Conservation (phyloP, 2,888 invertebrate species). For the Callimorpha dominula region DNA sequence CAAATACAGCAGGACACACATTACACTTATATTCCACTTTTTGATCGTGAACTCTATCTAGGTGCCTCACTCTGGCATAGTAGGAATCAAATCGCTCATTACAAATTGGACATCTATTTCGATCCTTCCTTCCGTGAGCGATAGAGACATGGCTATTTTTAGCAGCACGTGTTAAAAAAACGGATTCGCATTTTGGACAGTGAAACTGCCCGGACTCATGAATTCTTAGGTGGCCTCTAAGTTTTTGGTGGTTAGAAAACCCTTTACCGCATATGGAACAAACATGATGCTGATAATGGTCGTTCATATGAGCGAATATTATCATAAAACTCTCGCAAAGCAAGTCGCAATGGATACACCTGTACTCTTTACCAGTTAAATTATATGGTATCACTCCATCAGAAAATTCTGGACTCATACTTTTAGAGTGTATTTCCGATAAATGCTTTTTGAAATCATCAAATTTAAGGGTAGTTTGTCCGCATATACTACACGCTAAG, state of each 20-base stretch:
- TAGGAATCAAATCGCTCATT: constrained; percentile 64
- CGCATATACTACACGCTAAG: constrained; percentile 64
- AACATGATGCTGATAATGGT: constrained; percentile 77
- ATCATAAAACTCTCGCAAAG: constrained; percentile 63
- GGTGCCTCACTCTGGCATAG: constrained; percentile 64
- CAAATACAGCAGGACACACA: constrained; percentile 64
- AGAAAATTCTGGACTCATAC: constrained; percentile 50
- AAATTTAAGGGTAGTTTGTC: constrained; percentile 44
- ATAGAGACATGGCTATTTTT: constrained; percentile 60
- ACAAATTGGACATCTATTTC: constrained; percentile 71
- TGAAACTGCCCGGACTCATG: constrained; percentile 73
- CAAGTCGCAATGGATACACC: constrained; percentile 64
- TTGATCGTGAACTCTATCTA: constrained; percentile 64
- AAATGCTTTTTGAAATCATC: constrained; percentile 66
- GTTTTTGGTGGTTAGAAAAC: constrained; percentile 74
- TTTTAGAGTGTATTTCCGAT: constrained; percentile 54
- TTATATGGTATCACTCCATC: constrained; percentile 72
- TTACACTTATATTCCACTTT: constrained; percentile 66
- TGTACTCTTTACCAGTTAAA: constrained; percentile 62
- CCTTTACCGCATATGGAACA: constrained; percentile 81
- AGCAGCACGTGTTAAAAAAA: constrained; percentile 65
- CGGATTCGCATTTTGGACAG: constrained; percentile 75
- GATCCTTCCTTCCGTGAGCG: constrained; percentile 64
- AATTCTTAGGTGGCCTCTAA: constrained; percentile 70
- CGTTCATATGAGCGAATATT: constrained; percentile 77